Evolutionary conservation across 2,113 vertebrate genomes (phyloP), one percentile per base, ranked within the genome.

Genomic region (Chaetodon auriga): DNA sequence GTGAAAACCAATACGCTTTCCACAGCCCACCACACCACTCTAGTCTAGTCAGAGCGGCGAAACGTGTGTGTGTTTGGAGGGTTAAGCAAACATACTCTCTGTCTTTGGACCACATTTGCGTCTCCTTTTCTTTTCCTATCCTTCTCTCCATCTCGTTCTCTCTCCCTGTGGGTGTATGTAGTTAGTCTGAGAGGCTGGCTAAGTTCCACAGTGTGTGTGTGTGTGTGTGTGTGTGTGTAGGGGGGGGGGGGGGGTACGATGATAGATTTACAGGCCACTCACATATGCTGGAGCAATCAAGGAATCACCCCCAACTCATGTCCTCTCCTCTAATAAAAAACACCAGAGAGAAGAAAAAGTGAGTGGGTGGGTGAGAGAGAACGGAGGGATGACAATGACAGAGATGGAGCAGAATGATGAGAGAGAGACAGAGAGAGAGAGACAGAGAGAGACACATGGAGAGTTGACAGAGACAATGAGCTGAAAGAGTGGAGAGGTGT

Each of bases 221-320:
- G 73, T 66, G 36, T 75, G 16, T 77, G 49, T 86, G 68, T 65
- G 69, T 71, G 64, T 61, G 8, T 46, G 43, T 78, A 57, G 61
- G 68, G 25, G 55, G n/a, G 23, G 65, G 4, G 43, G 7, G 64
- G 41, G 68, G 38, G 68, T 4, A 48, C 11, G 68, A 77, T 87
- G 91, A 90, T 77, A 76, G 91, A 94, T 95, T 92, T 90, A 93
- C 90, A 45, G 80, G 13, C 68, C 78, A 23, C 61, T 85, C 87
- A 87, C 93, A 94, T 89, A 85, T 93, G 93, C 78, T 88, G 80
- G 88, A 95, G 95, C 94, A 96, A 95, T 96, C 95, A 93, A 91
- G 72, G 85, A 95, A 93, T 94, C 93, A 81, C 93, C 94, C 93
- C 94, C 92, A 90, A 93, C 94, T 95, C 89, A 92, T 93, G 89